Percentiles rank a stretch among this genome's conserved stretches.
phyloP scores from a whole-genome alignment of 2,113 vertebrate genomes.

The Oenanthe oenanthe region DNA sequence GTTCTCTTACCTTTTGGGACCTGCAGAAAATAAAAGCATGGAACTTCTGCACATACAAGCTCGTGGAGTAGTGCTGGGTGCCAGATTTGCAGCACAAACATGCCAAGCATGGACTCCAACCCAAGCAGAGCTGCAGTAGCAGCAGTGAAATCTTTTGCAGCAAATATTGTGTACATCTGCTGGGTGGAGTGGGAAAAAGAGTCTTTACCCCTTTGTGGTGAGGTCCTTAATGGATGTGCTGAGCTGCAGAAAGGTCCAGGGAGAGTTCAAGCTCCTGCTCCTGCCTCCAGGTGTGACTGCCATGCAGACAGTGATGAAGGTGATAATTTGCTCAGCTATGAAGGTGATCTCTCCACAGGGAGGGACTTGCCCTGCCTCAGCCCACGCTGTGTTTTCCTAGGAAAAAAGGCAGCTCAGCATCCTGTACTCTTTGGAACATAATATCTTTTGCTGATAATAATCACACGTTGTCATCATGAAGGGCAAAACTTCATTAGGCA shows the following conservation, averaged over 20 bases:
- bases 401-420: not conserved
- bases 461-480: not conserved
- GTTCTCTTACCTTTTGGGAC: not conserved
- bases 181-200: not conserved
- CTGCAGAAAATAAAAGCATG: not conserved
- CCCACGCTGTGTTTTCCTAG: not conserved
- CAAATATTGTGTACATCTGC: not conserved
- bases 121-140: not conserved
- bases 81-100: not conserved
- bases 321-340: not conserved
- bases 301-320: not conserved
- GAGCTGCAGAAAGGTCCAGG: not conserved
- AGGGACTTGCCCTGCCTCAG: constrained; percentile 6
- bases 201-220: not conserved
- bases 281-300: not conserved
- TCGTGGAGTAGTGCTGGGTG: not conserved
- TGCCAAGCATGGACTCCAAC: not conserved
- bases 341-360: not conserved
- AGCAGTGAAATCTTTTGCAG: not conserved
- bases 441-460: not conserved
- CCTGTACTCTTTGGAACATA: not conserved
- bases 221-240: not conserved
- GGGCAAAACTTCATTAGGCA: not conserved
- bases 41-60: not conserved
- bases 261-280: not conserved